phyloP scores from a whole-genome alignment of 2,888 invertebrate genomes.

The Ectemnius lituratus region DNA sequence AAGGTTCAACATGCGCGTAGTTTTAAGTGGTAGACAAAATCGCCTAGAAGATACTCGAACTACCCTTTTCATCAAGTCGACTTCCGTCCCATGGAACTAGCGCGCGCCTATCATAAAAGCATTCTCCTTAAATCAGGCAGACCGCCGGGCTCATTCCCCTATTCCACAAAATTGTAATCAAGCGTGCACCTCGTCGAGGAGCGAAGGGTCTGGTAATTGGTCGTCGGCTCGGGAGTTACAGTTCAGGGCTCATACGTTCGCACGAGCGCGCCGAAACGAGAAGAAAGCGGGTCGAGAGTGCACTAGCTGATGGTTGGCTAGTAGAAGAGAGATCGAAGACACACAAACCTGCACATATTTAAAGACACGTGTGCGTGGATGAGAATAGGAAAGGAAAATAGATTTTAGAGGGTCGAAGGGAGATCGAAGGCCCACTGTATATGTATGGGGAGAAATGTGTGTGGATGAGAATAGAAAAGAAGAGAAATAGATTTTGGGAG shows the following conservation, averaged over 20 bases:
- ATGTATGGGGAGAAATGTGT: not conserved
- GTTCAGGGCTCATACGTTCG: conserved; percentile 7
- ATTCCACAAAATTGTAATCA: not conserved
- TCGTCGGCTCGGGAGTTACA: no score
- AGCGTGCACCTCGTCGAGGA: not conserved
- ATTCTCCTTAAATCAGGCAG: not conserved
- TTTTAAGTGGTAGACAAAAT: no score
- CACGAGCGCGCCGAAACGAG: conserved; percentile 10
- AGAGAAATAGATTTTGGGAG: conserved; percentile 9
- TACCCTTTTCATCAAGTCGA: no score
- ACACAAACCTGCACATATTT: not conserved
- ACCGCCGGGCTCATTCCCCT: not conserved
- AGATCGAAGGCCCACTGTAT: not conserved
- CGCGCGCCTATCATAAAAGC: no score
- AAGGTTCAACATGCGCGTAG: no score
- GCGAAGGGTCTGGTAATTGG: no score
- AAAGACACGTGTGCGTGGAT: not conserved
- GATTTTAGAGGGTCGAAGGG: conserved; percentile 2
- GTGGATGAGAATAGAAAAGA: not conserved
- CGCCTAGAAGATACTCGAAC: no score
- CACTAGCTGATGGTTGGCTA: no score
- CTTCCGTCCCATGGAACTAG: no score
- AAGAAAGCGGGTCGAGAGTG: no score
- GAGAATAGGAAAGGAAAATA: conserved; percentile 6
- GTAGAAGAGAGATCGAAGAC: no score